Conservation (phyloP, 2,113 vertebrate genomes). For the Nerophis lumbriciformis region DNA sequence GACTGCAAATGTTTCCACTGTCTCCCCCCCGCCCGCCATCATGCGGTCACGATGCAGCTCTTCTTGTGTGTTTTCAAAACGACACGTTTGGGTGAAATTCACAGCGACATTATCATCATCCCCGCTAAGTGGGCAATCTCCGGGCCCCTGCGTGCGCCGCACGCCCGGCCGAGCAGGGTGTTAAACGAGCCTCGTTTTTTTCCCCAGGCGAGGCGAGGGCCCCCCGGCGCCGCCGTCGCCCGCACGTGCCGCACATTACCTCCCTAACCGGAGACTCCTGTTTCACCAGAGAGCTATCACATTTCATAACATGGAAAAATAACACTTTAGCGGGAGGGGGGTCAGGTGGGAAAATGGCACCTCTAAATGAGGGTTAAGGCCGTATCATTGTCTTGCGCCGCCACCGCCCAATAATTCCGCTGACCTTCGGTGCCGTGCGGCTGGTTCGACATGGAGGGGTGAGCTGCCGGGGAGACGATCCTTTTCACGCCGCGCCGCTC, state of each 20-base stretch:
- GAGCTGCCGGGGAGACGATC: slow-evolving; percentile 73
- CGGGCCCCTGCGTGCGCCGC: slow-evolving; percentile 39
- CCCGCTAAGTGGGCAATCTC: slow-evolving; percentile 66
- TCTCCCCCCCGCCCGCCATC: not conserved
- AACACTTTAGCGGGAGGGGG: slow-evolving; percentile 71
- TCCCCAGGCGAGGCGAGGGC: slow-evolving; percentile 53
- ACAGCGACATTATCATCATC: slow-evolving; percentile 71
- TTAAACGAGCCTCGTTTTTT: slow-evolving; percentile 49
- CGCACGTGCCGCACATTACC: slow-evolving; percentile 64
- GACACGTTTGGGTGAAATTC: slow-evolving; percentile 73
- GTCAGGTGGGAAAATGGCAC: slow-evolving; percentile 82
- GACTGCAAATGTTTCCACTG: slow-evolving; percentile 27
- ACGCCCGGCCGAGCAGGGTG: slow-evolving; percentile 51
- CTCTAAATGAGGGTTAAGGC: slow-evolving; percentile 79
- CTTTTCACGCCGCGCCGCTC: slow-evolving; percentile 71
- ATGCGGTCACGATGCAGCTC: not conserved
- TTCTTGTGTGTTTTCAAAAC: slow-evolving; percentile 51
- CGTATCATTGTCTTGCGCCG: slow-evolving; percentile 77
- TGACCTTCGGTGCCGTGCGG: slow-evolving; percentile 76
- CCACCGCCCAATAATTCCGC: slow-evolving; percentile 75
- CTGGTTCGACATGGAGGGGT: slow-evolving; percentile 76
- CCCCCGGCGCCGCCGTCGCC: slow-evolving; percentile 53
- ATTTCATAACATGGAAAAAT: slow-evolving; percentile 75
- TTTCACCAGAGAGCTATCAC: slow-evolving; percentile 76
- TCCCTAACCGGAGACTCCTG: slow-evolving; percentile 61